Conservation (phyloP, 2,797 vertebrate species). For the Linurgus olivaceus region DNA sequence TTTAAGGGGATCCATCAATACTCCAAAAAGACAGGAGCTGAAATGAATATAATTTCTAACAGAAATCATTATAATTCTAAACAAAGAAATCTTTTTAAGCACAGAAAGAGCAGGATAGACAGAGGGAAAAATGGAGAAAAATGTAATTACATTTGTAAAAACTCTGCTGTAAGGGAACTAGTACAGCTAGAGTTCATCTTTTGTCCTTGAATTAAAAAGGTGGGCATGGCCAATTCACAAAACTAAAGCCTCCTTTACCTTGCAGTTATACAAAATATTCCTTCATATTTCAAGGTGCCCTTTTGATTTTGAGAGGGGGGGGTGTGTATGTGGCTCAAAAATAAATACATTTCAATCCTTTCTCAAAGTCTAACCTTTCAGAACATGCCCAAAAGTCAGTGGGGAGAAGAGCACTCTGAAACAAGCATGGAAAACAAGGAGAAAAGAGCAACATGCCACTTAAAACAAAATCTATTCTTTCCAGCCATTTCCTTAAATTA, state of each 20-base stretch:
- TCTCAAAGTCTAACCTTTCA: slow-evolving; percentile 7
- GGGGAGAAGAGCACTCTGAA: neutral
- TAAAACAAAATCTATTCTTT: neutral
- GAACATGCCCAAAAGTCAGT: neutral
- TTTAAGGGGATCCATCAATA: slow-evolving; percentile 1
- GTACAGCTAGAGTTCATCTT: slow-evolving; percentile 6
- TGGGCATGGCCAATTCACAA: neutral
- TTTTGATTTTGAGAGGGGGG: neutral
- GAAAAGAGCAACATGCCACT: neutral
- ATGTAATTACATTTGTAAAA: slow-evolving; percentile 35
- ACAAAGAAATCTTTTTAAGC: slow-evolving; percentile 39
- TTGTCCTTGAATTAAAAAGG: slow-evolving; percentile 53
- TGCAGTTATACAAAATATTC: neutral
- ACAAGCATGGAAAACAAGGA: neutral
- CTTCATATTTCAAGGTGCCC: slow-evolving; percentile 15
- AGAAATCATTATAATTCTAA: slow-evolving; percentile 51
- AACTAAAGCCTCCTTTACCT: slow-evolving; percentile 27
- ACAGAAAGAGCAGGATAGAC: neutral
- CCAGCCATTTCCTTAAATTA: neutral
- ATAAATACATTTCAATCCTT: neutral
- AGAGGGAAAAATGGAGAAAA: neutral
- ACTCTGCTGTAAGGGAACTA: neutral
- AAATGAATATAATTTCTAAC: slow-evolving; percentile 43
- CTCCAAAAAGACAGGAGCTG: slow-evolving; percentile 32
- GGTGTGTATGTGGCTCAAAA: neutral